Conservation (phyloP, 2,888 invertebrate genomes). For the Gymnoscelis rufifasciata region DNA sequence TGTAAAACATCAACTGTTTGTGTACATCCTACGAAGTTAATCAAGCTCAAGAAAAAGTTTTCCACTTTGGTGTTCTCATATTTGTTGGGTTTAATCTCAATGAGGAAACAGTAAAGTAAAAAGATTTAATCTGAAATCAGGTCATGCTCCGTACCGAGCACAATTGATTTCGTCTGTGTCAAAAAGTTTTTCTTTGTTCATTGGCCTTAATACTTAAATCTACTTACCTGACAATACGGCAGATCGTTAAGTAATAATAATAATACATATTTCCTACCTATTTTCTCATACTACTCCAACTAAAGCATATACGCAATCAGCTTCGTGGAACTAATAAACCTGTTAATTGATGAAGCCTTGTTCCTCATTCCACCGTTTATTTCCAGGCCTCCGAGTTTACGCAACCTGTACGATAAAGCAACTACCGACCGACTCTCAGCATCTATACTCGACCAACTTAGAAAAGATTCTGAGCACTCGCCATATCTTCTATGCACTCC, state of each 20-base stretch:
- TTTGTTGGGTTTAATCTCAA: background rate
- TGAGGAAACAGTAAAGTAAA: background rate
- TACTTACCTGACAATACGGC: no score
- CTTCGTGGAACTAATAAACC: background rate
- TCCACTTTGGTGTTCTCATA: background rate
- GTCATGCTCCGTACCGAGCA: conserved; percentile 1
- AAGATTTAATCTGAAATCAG: background rate
- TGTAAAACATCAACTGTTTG: background rate
- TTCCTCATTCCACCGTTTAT: conserved; percentile 4
- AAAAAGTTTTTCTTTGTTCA: conserved; percentile 3
- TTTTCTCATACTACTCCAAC: no score
- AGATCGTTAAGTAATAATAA: no score
- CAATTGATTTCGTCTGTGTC: no score
- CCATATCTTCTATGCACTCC: conserved; percentile 90
- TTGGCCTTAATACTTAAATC: background rate
- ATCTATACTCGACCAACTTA: conserved; percentile 82
- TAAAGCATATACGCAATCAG: no score
- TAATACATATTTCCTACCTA: no score
- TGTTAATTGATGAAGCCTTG: conserved; percentile 7
- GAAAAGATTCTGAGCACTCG: conserved; percentile 81
- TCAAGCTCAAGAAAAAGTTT: background rate
- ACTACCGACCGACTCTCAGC: conserved; percentile 83
- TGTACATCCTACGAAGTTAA: conserved; percentile 2
- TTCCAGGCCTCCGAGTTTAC: conserved; percentile 84
- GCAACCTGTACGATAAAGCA: conserved; percentile 88